Evolutionary conservation across 2,113 vertebrate species (phyloP), one percentile per base, ranked within the genome.

Genomic region (Oreochromis spilurus): DNA sequence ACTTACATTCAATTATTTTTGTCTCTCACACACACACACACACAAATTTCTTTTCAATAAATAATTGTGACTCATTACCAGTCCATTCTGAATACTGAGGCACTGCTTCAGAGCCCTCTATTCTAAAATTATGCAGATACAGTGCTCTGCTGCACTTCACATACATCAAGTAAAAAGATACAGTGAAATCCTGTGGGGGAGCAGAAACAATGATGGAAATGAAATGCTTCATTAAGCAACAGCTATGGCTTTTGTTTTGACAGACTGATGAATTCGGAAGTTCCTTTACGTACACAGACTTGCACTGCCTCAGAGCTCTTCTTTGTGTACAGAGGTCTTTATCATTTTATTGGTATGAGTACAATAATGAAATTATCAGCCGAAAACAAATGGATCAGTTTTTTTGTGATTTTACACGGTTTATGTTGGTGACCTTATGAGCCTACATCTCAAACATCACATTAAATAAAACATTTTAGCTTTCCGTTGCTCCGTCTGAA

Each of bases 1-100:
- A 92, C 91, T 94, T 93, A 90, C 89, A 93, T 94, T 92, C 87
- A 94, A 93, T 94, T 94, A 93, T 92, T 87, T 90, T 85, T 88
- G 83, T 88, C 87, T 53, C 77, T 52, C 84, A 84, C 88, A n/a
- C 58, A 67, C 36, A 58, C 62, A 70, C 62, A 24, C 31, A 38
- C 78, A 38, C 48, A 79, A 82, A 55, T 82, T 90, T 81, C 83
- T 83, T 55, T 78, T 65, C 80, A 87, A 80, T 85, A 36, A 81
- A 84, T 91, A 86, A 91, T 78, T 89, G 89, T 90, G 75, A 91
- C 72, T 87, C 88, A 93, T 92, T 92, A 93, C 70, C 83, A 81
- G 86, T 43, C 82, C 75, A 13, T 88, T 86, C 83, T 83, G 78
- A 79, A 75, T 50, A 84, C 70, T 57, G 75, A 87, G 70, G 78